These are phyloP conservation scores for Psammodynastes pulverulentus DNA, from an alignment of 2,113 vertebrate genomes.

Conservation along the genomic window DNA sequence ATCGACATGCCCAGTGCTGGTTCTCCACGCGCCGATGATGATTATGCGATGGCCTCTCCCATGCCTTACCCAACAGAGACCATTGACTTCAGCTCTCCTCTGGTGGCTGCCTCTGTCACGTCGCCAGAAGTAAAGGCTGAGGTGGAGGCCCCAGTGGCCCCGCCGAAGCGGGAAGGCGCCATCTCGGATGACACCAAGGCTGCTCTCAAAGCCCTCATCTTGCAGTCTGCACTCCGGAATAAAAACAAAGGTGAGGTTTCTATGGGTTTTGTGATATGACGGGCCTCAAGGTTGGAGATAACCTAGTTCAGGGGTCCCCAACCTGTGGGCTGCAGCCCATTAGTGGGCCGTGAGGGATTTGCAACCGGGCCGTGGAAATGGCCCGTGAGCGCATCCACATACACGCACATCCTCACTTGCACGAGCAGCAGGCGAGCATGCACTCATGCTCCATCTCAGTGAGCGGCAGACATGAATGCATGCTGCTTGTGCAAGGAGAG, in stretches of 20 bases:
- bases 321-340: too few species aligned
- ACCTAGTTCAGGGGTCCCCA: too few species aligned
- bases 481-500: too few species aligned
- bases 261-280: rapidly evolving
- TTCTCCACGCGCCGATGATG: constrained; percentile 67
- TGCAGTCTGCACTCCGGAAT: constrained; percentile 86
- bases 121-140: constrained; percentile 57
- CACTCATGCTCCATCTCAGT: too few species aligned
- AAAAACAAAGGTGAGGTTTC: constrained; percentile 74
- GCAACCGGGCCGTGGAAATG: too few species aligned
- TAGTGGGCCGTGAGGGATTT: too few species aligned
- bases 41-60: constrained; percentile 68
- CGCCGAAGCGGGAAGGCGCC: constrained; percentile 79
- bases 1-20: constrained; percentile 91
- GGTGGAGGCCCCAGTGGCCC: constrained; percentile 53
- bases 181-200: constrained; percentile 94
- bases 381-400: rapidly evolving
- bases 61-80: constrained; percentile 69
- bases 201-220: constrained; percentile 86
- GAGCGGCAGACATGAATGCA: too few species aligned
- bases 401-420: too few species aligned
- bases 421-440: too few species aligned
- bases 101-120: background rate
- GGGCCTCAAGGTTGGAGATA: too few species aligned
- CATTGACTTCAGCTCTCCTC: constrained; percentile 80